Conservation (phyloP, 2,888 invertebrate genomes). For the Trichogramma evanescens region DNA sequence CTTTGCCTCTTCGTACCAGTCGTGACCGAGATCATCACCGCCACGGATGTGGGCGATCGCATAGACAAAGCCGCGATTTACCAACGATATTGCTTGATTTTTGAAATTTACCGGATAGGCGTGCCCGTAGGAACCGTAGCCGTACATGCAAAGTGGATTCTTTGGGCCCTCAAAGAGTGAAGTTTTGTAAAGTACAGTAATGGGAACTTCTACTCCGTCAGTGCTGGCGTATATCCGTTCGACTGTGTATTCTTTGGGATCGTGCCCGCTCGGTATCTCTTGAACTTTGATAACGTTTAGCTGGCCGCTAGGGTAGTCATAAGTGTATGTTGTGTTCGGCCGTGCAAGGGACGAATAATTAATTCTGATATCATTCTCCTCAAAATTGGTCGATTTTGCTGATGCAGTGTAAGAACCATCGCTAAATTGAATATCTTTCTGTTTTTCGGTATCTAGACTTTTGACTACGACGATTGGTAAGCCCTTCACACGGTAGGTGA, state of each 20-base stretch:
- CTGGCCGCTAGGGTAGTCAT: not conserved
- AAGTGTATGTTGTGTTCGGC: not conserved
- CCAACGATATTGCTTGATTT: not conserved
- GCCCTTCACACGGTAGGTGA: not conserved
- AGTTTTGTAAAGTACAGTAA: not conserved
- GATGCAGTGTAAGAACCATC: not conserved
- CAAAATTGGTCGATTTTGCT: not conserved
- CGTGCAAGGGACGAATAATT: not conserved
- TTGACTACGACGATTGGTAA: not conserved
- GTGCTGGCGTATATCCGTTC: not conserved
- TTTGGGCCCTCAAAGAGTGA: not conserved
- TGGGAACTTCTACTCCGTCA: not conserved
- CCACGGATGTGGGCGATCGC: constrained; percentile 1
- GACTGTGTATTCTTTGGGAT: not conserved
- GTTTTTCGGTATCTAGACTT: not conserved
- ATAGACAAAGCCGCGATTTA: constrained; percentile 1
- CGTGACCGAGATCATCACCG: not conserved
- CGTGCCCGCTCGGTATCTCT: not conserved
- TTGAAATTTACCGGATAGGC: not conserved
- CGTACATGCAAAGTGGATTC: not conserved
- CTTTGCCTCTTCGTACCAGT: not conserved
- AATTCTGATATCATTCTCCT: not conserved
- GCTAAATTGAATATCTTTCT: not conserved
- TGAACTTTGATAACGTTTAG: not conserved
- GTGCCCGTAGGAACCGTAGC: not conserved